phyloP scores from a whole-genome alignment of 2,113 vertebrate genomes.

The Eurypyga helias region DNA sequence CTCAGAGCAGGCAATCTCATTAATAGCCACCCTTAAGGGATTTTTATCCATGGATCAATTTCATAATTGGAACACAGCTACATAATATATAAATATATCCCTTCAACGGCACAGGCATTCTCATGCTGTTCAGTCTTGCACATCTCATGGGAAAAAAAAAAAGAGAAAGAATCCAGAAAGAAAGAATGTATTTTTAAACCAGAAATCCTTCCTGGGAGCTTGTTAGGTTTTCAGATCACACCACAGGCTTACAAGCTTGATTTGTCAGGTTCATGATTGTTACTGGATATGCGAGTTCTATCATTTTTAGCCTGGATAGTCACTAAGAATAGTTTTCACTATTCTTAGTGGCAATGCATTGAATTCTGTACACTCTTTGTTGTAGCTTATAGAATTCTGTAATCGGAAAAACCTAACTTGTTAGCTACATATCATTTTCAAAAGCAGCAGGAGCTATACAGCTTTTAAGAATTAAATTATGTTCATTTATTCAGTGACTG shows the following conservation, averaged over 20 bases:
- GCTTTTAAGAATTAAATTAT: conserved; percentile 58
- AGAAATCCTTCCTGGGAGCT: neutral
- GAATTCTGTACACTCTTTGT: neutral
- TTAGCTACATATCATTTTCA: conserved; percentile 18
- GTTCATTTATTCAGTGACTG: conserved; percentile 50
- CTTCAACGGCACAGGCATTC: neutral
- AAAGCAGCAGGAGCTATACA: conserved; percentile 35
- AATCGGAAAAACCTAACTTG: neutral
- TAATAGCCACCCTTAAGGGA: conserved; percentile 65
- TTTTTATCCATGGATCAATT: conserved; percentile 65
- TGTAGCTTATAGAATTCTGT: neutral
- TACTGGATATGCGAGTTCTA: conserved; percentile 9
- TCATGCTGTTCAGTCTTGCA: conserved; percentile 36
- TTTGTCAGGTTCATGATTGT: conserved; percentile 48
- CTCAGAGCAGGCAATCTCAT: conserved; percentile 57
- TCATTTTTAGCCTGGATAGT: conserved; percentile 27
- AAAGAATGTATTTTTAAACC: conserved; percentile 7
- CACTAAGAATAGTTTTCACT: conserved; percentile 34
- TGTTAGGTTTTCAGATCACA: conserved; percentile 53
- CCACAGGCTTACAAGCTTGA: conserved; percentile 32
- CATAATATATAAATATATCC: conserved; percentile 10
- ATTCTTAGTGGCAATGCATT: neutral
- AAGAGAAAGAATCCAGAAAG: neutral
- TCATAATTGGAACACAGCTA: conserved; percentile 52
- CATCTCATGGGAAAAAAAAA: neutral